A percentile compares a stretch with the other conserved stretches of the same genome.
Conservation (phyloP, 1,140 invertebrate species). For the Diprion similis region DNA sequence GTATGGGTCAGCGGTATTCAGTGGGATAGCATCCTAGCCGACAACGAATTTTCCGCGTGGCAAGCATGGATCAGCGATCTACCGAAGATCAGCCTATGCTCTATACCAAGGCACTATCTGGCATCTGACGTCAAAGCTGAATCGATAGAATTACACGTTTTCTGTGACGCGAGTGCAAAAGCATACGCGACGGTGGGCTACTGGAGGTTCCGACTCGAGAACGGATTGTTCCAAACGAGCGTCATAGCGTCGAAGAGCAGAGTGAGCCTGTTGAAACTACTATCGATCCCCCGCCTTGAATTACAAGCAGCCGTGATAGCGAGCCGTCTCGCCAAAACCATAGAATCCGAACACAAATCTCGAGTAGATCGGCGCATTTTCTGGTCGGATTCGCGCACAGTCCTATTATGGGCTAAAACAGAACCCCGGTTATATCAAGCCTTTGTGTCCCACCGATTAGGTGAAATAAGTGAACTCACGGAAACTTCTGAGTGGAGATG, state of each 20-base stretch:
- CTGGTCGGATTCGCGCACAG: slow-evolving; percentile 47
- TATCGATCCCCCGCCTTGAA: slow-evolving; percentile 48
- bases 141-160: slow-evolving; percentile 18
- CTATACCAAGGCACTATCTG: slow-evolving; percentile 18
- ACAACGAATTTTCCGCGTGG: slow-evolving; percentile 22
- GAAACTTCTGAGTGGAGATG: slow-evolving; percentile 32
- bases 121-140: neutral
- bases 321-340: slow-evolving; percentile 32
- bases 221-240: neutral
- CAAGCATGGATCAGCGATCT: slow-evolving; percentile 25
- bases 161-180: slow-evolving; percentile 36
- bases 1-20: slow-evolving; percentile 36
- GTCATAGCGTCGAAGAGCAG: slow-evolving; percentile 32
- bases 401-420: slow-evolving; percentile 42
- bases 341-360: slow-evolving; percentile 34
- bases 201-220: slow-evolving; percentile 17
- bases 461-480: slow-evolving; percentile 43
- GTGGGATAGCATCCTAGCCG: slow-evolving; percentile 25
- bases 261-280: slow-evolving; percentile 40
- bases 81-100: slow-evolving; percentile 5
- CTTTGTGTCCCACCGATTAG: slow-evolving; percentile 52
- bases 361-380: slow-evolving; percentile 21
- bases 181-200: slow-evolving; percentile 42
- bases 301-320: slow-evolving; percentile 48
- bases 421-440: slow-evolving; percentile 39